A percentile compares a stretch with the other conserved stretches of the same genome.
These are phyloP conservation scores for Liodrosophila aerea DNA, from an alignment of 2,888 invertebrate species.

Conservation along the genomic window DNA sequence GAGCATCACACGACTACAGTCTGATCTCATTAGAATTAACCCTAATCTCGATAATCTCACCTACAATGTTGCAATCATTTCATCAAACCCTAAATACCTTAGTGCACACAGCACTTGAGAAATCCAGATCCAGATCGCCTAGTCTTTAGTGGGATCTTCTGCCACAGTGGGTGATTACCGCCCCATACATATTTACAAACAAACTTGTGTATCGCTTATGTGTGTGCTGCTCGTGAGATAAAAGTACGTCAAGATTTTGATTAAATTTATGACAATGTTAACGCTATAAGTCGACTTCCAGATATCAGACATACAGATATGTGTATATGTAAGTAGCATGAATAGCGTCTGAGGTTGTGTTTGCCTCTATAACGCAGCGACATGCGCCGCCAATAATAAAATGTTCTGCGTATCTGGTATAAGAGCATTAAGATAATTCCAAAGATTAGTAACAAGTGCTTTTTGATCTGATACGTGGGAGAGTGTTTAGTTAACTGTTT, in stretches of 20 bases:
- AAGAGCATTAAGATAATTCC: slow-evolving; percentile 49
- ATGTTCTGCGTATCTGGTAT: slow-evolving; percentile 36
- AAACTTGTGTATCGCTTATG: slow-evolving; percentile 4
- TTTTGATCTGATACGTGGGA: too few relatives aligned
- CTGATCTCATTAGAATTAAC: slow-evolving; percentile 9
- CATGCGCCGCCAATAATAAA: slow-evolving; percentile 32
- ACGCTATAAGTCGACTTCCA: slow-evolving; percentile 42
- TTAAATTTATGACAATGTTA: slow-evolving; percentile 72
- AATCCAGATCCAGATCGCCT: slow-evolving; percentile 14
- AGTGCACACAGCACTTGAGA: background rate
- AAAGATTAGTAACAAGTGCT: background rate
- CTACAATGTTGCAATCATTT: slow-evolving; percentile 40
- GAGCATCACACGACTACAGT: background rate
- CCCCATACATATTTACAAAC: slow-evolving; percentile 15
- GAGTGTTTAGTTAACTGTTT: too few relatives aligned
- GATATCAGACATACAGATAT: slow-evolving; percentile 1
- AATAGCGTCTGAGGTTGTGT: slow-evolving; percentile 2
- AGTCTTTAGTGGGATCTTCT: background rate
- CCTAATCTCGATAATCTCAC: slow-evolving; percentile 31
- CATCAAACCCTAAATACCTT: slow-evolving; percentile 26
- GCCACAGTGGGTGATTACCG: slow-evolving; percentile 5
- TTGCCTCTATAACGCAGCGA: slow-evolving; percentile 10
- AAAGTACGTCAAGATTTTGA: slow-evolving; percentile 58
- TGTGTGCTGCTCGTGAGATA: slow-evolving; percentile 21
- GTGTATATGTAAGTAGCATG: too few relatives aligned